Base-by-base conservation (phyloP, 2,797 vertebrate species). In the Apogon hyalosoma region DNA sequence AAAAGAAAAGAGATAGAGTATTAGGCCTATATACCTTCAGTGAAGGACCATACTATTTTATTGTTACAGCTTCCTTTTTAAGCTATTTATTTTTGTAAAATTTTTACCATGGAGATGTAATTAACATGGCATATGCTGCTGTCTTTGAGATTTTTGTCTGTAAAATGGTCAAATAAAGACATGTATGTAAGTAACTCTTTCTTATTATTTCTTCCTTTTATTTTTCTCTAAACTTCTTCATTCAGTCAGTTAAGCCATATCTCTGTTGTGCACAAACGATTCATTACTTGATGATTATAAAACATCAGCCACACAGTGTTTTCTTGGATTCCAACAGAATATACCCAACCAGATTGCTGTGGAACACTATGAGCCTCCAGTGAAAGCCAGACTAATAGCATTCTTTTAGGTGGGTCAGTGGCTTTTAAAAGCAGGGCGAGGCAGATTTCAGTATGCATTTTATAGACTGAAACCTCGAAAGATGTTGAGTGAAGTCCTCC, bases 81-180 rank as follows among this genome's bases (percentile, higher is more conserved):
- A 94, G 91, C 89, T 95, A 95, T 96, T 95, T 96, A 95, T 95
- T 94, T 94, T 95, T 95, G 88, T 88, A 91, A 73, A 73, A 76
- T 94, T 94, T 93, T 90, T 90, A 93, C 85, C 63, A 83, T 87
- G 63, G 74, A 81, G 51, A 70, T 90, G 72, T 90, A 81, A 88
- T 72, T 76, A 72, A 81, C 77, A 72, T 92, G 90, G 89, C 85
- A 88, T 80, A 79, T 90, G 88, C 90, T 95, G 91, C 92, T 95
- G 87, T 88, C 79, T 89, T 86, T 77, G 73, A 87, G 64, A 83
- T 89, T 84, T 82, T 82, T 87, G 67, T 84, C 66, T 80, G 78
- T 87, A 82, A 75, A 89, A 82, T 84, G 59, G 75, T 88, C 70
- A 80, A 92, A 91, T 92, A 90, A 93, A 92, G 85, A 84, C 82